These are phyloP conservation scores for Diceros bicornis DNA, from an alignment of 2,797 vertebrate species.

Conservation along the genomic window DNA sequence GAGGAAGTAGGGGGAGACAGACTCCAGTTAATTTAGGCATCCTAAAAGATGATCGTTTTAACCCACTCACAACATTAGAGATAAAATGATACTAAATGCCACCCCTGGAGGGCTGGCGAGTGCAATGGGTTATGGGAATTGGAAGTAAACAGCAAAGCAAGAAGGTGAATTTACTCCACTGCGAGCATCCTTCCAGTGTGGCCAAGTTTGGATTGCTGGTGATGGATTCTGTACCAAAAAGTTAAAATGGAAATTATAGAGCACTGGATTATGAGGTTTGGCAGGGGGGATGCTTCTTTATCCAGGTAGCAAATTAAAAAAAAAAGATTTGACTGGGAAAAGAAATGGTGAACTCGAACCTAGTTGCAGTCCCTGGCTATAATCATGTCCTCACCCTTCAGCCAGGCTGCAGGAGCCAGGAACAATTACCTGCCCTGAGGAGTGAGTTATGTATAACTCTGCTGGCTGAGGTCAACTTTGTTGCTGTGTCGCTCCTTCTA, in stretches of 20 bases:
- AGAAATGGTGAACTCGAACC: slow-evolving; percentile 4
- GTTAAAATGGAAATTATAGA: not conserved
- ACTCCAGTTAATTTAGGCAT: not conserved
- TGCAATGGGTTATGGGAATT: not conserved
- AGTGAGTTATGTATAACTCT: slow-evolving; percentile 72
- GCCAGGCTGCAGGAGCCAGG: slow-evolving; percentile 59
- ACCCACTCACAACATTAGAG: slow-evolving; percentile 16
- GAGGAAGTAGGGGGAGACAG: not conserved
- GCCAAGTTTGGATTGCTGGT: not conserved
- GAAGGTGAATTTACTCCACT: not conserved
- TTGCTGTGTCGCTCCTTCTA: slow-evolving; percentile 37
- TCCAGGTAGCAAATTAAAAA: not conserved
- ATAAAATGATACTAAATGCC: not conserved
- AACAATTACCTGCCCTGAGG: slow-evolving; percentile 70
- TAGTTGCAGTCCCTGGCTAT: not conserved
- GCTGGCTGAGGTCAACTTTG: slow-evolving; percentile 66
- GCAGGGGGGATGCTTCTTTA: not conserved
- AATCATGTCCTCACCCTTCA: slow-evolving; percentile 72
- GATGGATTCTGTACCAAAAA: fast-evolving
- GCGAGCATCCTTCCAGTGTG: not conserved
- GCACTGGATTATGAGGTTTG: not conserved
- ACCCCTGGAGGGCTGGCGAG: not conserved
- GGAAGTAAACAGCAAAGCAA: not conserved
- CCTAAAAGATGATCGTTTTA: slow-evolving; percentile 55
- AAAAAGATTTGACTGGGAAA: slow-evolving; percentile 37